Evolutionary conservation across 53 echinoderm and acorn worm genomes (phyloP).

Genomic region (Holothuria leucospilota): DNA sequence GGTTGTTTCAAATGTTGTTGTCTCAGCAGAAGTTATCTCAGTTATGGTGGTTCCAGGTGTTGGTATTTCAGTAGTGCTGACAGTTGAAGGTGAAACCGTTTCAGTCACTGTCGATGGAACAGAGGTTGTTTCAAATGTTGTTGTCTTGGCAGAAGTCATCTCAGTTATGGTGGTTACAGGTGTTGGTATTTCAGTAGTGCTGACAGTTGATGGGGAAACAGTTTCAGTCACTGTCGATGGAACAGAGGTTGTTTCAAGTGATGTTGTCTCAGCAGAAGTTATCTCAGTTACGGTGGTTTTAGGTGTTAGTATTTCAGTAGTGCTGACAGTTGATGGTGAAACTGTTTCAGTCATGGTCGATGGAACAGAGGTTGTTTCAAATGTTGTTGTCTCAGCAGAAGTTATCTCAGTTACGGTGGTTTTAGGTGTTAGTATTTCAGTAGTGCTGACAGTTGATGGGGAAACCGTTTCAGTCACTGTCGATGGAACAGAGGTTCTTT

Average conservation of each 20-base stretch:
- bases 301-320: too few species aligned
- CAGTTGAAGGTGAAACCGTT: too few species aligned
- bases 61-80: too few species aligned
- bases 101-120: not conserved
- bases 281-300: not conserved
- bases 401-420: not conserved
- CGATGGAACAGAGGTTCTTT: not conserved
- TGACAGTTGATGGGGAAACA: too few species aligned
- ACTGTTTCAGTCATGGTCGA: too few species aligned
- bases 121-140: not conserved
- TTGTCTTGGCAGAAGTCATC: not conserved
- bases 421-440: not conserved
- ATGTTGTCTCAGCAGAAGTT: not conserved
- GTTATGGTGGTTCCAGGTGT: too few species aligned
- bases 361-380: too few species aligned
- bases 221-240: too few species aligned
- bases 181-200: not conserved
- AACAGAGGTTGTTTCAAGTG: too few species aligned
- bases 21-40: too few species aligned
- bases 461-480: too few species aligned
- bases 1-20: not conserved
- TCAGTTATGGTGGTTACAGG: not conserved
- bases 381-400: not conserved
- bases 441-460: not conserved
- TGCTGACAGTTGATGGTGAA: not conserved